Conservation (phyloP, 2,888 invertebrate genomes). For the Zelleria hepariella region DNA sequence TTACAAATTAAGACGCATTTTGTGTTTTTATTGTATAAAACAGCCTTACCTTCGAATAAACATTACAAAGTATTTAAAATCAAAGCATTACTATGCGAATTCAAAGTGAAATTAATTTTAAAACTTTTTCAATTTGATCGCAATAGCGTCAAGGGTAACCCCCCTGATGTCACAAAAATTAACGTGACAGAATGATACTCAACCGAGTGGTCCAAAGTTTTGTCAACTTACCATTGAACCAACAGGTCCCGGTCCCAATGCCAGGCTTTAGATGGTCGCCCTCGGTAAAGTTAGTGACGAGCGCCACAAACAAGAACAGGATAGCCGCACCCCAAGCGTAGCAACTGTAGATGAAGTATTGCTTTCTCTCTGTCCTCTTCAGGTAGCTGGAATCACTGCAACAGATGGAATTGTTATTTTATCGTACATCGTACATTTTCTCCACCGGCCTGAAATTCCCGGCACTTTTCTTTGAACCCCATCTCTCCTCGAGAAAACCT, state of each 20-base stretch:
- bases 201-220: too few relatives aligned
- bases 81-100: too few relatives aligned
- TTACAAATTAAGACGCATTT: too few relatives aligned
- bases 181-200: too few relatives aligned
- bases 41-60: too few relatives aligned
- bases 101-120: too few relatives aligned
- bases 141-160: neutral
- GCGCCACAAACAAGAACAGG: constrained; percentile 59
- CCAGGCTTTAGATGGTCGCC: constrained; percentile 71
- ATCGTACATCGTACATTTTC: neutral
- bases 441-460: too few relatives aligned
- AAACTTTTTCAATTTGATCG: too few relatives aligned
- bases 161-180: neutral
- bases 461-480: too few relatives aligned
- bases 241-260: constrained; percentile 71
- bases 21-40: too few relatives aligned
- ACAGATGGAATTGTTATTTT: constrained; percentile 7
- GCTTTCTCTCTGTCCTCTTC: constrained; percentile 60
- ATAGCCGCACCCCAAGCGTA: constrained; percentile 75
- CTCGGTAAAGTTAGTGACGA: constrained; percentile 67
- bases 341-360: constrained; percentile 67
- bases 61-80: too few relatives aligned
- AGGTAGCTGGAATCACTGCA: constrained; percentile 47
- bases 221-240: constrained; percentile 74
- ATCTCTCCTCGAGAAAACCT: too few relatives aligned